Evolutionary conservation across 2,797 vertebrate genomes (phyloP).

Genomic region (Xyrichtys novacula): DNA sequence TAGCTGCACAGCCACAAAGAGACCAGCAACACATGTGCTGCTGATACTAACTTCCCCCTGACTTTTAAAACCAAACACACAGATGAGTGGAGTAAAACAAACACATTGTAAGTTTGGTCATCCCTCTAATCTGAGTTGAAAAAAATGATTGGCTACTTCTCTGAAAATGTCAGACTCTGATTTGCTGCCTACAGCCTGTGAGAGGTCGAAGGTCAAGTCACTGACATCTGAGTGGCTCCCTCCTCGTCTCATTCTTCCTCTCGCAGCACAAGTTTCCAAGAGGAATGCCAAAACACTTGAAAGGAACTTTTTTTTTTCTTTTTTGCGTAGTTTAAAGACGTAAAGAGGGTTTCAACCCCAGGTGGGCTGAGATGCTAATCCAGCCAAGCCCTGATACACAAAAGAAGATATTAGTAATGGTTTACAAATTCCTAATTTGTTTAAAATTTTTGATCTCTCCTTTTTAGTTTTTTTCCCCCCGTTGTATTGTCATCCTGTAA

Average conservation of each 20-base stretch:
- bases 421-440: constrained; percentile 71
- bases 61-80: constrained; percentile 21
- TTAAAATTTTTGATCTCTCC: constrained; percentile 63
- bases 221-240: constrained; percentile 53
- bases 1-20: constrained; percentile 55
- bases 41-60: constrained; percentile 29
- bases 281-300: constrained; percentile 46
- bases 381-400: constrained; percentile 42
- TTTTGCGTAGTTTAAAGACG: constrained; percentile 50
- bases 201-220: constrained; percentile 57
- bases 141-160: constrained; percentile 13
- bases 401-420: constrained; percentile 52
- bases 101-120: not conserved
- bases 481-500: constrained; percentile 64
- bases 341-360: constrained; percentile 52
- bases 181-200: constrained; percentile 14
- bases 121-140: constrained; percentile 11
- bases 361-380: constrained; percentile 63
- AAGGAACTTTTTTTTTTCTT: constrained; percentile 46
- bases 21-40: constrained; percentile 40
- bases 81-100: constrained; percentile 20
- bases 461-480: constrained; percentile 56
- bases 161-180: constrained; percentile 17
- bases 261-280: constrained; percentile 35
- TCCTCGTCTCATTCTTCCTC: constrained; percentile 35